These are phyloP conservation scores for Caenorhabditis japonica DNA, from an alignment of 2,888 invertebrate species.

Conservation along the genomic window DNA sequence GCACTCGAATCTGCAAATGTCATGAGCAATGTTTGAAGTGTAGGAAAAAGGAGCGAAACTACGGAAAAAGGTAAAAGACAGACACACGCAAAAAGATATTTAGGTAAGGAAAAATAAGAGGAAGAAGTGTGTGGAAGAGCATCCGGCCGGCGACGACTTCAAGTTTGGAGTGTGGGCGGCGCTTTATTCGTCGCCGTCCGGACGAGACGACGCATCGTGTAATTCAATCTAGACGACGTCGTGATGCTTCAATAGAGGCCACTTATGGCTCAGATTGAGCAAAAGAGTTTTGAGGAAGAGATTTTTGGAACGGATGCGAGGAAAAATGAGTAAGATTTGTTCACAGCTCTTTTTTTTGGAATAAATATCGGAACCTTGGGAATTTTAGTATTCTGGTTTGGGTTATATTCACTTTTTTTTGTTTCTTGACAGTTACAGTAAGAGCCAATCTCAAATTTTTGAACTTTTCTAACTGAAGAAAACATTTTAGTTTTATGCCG, in stretches of 20 bases:
- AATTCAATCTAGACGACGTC: constrained; percentile 53
- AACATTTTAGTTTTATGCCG: too few relatives aligned
- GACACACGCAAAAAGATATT: too few relatives aligned
- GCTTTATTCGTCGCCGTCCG: neutral
- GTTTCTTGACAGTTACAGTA: too few relatives aligned
- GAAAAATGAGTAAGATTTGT: constrained; percentile 34
- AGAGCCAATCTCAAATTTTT: too few relatives aligned
- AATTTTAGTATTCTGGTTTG: too few relatives aligned
- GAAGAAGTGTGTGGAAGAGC: constrained; percentile 13
- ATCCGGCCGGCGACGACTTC: neutral
- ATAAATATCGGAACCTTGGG: too few relatives aligned
- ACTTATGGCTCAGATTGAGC: constrained; percentile 37
- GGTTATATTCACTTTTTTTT: too few relatives aligned
- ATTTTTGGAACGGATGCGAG: constrained; percentile 13
- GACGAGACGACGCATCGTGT: constrained; percentile 42
- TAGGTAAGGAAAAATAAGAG: constrained; percentile 11
- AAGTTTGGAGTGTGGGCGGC: constrained; percentile 29
- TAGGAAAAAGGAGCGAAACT: neutral
- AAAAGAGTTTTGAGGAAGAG: neutral
- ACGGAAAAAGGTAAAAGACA: too few relatives aligned
- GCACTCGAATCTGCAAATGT: constrained; percentile 52
- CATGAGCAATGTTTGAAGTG: constrained; percentile 26
- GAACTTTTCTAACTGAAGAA: too few relatives aligned
- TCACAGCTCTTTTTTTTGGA: constrained; percentile 10
- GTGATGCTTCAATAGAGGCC: constrained; percentile 52